Evolutionary conservation across 2,888 invertebrate species (phyloP), one percentile per base, ranked within the genome.

Genomic region (Erebia epiphron): DNA sequence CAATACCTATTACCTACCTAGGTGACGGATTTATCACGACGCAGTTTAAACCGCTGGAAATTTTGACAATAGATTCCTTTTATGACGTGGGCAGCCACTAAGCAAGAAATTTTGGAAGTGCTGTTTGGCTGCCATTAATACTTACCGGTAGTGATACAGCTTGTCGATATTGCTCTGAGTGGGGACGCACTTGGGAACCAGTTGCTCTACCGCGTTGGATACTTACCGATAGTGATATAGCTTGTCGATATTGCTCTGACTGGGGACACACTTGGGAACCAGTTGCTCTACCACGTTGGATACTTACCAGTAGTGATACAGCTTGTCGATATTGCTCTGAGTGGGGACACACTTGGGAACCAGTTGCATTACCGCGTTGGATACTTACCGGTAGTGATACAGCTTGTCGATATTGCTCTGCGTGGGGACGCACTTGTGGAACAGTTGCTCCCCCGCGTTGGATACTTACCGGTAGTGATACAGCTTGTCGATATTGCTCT

Each of bases 271-370:
- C 73, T 95, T 94, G 11, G 94, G 94, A 76, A 96, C 94, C 43
- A 94, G 93, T 56, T 94, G 93, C 90, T 99, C 99, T 0, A 98
- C 99, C 0, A 98, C 97, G 88, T 98, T 99, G n/a, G n/a, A 13
- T 0, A 76, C 80, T 83, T 26, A 94, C 21, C 98, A 95, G 87
- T 99, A 99, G 89, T 99, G 99, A 84, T 96, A 96, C 0, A 99
- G 94, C 76, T 94, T 95, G 76, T 96, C 95, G 0, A 96, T 95
- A 89, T 99, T 99, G 88, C 98, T 99, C 21, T 96, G 95, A 69
- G 95, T 94, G 8, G 95, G 94, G 67, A 96, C 92, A 86, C 99
- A 99, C 73, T 95, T 94, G 11, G 94, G 94, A 76, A 96, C 94
- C 43, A 94, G 93, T 56, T 94, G 93, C 90, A 99, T 99, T 0